Evolutionary conservation across 1,140 invertebrate species (phyloP).

Genomic region (Aphelinus atriplicis): DNA sequence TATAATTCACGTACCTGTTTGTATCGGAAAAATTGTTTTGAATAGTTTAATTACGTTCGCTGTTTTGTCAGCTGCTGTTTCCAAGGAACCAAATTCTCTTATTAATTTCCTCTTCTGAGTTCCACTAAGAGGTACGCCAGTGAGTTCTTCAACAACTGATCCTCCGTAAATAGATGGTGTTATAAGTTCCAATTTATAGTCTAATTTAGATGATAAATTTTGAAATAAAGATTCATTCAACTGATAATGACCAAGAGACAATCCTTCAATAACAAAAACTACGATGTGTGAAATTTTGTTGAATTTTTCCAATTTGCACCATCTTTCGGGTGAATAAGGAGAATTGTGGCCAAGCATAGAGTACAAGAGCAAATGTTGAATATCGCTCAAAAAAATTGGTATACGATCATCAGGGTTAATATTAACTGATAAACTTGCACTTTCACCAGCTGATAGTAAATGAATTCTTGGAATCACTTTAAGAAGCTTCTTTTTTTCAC

Average conservation of each 20-base stretch:
- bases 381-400: conserved; percentile 82
- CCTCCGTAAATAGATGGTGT: conserved; percentile 77
- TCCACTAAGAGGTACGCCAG: conserved; percentile 78
- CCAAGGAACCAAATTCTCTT: conserved; percentile 74
- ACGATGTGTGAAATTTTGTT: conserved; percentile 73
- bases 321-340: conserved; percentile 75
- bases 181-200: conserved; percentile 76
- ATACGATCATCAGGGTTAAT: conserved; percentile 68
- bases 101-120: conserved; percentile 73
- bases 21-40: conserved; percentile 74
- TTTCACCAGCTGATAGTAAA: conserved; percentile 71
- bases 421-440: conserved; percentile 67
- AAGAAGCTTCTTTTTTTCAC: conserved; percentile 67
- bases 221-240: conserved; percentile 73
- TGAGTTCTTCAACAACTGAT: conserved; percentile 79
- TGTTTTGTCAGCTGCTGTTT: conserved; percentile 72
- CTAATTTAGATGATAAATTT: conserved; percentile 70
- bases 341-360: conserved; percentile 78
- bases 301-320: conserved; percentile 83
- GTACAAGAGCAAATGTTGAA: conserved; percentile 84
- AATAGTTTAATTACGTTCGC: conserved; percentile 75
- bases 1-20: conserved; percentile 38
- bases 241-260: conserved; percentile 78
- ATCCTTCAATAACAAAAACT: conserved; percentile 80
- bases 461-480: conserved; percentile 68